Evolutionary conservation across 2,888 invertebrate species (phyloP), one percentile per base, ranked within the genome.

Genomic region (Apamea sordens): DNA sequence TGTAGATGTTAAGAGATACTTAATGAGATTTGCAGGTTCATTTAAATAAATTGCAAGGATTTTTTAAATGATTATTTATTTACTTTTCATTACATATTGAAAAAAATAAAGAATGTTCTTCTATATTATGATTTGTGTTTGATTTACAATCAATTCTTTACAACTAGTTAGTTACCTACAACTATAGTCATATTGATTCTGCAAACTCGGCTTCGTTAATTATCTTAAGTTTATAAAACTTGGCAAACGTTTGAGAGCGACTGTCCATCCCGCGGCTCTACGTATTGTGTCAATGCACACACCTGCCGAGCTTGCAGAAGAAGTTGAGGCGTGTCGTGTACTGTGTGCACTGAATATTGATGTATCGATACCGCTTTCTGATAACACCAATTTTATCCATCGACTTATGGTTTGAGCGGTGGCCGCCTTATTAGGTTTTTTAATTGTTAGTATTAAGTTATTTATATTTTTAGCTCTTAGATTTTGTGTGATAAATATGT

Each of bases 281-380:
- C 65, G 41, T 41, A 65, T 65, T 41, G 41, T 41, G 2, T 41
- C 41, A 64, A 64, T 64, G 65, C 65, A 67, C 24, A 67, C 65
- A 24, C 24, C 41, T n/a, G 65, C 41, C 41, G 41, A 41, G 7
- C 65, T 67, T 67, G 41, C 65, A 10, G 24, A 67, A 67, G 65
- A 67, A 67, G 65, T 44, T 67, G 65, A 67, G 41, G 65, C 65
- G 65, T 67, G 65, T 67, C 41, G 67, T 67, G 67, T 67, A 67
- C 41, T 67, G 24, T 67, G 67, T 67, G 67, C 44, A n/a, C n/a
- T 44, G 67, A 67, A 64, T 64, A 64, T 11, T 36, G 64, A 5
- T 11, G 36, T 36, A 36, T 64, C 10, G 36, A 64, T 36, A 44
- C n/a, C 67, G 67, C 41, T 65, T 41, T 65, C 65, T n/a, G 65